These are phyloP conservation scores for Oxyruncus cristatus DNA, from an alignment of 2,113 vertebrate species.

Conservation along the genomic window DNA sequence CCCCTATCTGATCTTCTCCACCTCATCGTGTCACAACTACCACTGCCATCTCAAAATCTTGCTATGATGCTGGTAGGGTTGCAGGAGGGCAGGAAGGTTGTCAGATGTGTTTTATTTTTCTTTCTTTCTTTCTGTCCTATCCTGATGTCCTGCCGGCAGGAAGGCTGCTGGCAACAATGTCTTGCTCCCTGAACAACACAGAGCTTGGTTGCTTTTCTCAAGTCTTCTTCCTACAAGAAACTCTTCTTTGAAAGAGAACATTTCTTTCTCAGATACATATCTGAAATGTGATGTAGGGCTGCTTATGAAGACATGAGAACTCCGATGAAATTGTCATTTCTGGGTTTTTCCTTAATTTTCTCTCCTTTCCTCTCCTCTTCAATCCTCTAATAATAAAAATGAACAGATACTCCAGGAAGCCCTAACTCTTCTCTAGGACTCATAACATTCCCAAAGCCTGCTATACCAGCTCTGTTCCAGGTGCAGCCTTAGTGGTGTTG, in stretches of 20 bases:
- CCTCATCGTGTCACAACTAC: not conserved
- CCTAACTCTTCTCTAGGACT: not conserved
- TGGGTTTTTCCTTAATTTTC: rapidly evolving
- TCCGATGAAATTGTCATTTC: not conserved
- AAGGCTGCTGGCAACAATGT: not conserved
- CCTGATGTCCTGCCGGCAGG: not conserved
- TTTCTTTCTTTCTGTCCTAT: not conserved
- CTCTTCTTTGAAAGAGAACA: not conserved
- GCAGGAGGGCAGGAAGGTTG: not conserved
- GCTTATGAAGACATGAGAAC: not conserved
- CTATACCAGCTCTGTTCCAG: not conserved
- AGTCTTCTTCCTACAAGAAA: not conserved
- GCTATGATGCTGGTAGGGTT: not conserved
- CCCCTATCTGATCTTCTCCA: not conserved
- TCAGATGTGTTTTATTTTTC: not conserved
- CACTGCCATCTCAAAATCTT: not conserved
- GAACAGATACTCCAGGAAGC: not conserved
- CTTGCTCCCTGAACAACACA: not conserved
- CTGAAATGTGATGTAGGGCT: not conserved
- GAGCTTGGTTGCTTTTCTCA: not conserved
- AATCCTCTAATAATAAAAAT: not conserved
- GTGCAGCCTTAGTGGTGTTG: not conserved
- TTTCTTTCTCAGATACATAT: not conserved
- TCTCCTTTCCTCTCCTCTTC: not conserved
- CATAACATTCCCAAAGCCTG: not conserved